Evolutionary conservation across 2,113 vertebrate genomes (phyloP), one percentile per base, ranked within the genome.

Genomic region (Myotis lucifugus): DNA sequence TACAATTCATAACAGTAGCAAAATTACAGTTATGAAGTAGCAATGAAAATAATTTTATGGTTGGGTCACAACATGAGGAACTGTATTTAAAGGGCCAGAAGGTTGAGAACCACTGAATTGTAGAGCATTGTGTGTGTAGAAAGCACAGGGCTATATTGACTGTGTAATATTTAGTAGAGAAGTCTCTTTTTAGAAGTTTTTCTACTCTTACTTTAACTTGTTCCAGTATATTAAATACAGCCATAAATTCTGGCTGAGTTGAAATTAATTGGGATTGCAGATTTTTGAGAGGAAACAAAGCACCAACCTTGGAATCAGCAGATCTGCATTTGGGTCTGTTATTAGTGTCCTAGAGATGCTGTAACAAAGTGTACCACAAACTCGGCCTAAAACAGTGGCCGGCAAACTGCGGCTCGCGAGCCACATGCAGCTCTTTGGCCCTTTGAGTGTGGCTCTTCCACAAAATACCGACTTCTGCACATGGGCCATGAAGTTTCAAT

Each of bases 231-330:
- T 83, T 83, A 81, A 95, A 70, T 66, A 59, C 23, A 79, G 17
- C 32, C 17, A 29, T 91, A 89, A 83, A 84, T 91, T 95, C 46
- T 90, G 73, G 46, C 70, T 69, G 19, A 93, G 34, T 82, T 78
- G 10, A 86, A 95, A 64, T 83, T 79, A 83, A 76, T 77, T 50
- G 69, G n/a, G 52, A 32, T 79, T 72, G 67, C 23, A 94, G 2
- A 10, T 69, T 84, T 84, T 87, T 67, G 11, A 76, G 34, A 50
- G 32, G 14, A 18, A 82, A 48, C 79, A 54, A 77, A 69, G 21
- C 61, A 64, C 52, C 29, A 72, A 40, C 27, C 67, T 48, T 79
- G 14, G 19, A 77, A 15, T 69, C 46, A 52, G 25, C 67, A 88
- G 19, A 50, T 42, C 23, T 94, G 27, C 46, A 48, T 83, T 76